Conservation (phyloP, 2,797 vertebrate genomes). For the Hapalemur alaotrensis region DNA sequence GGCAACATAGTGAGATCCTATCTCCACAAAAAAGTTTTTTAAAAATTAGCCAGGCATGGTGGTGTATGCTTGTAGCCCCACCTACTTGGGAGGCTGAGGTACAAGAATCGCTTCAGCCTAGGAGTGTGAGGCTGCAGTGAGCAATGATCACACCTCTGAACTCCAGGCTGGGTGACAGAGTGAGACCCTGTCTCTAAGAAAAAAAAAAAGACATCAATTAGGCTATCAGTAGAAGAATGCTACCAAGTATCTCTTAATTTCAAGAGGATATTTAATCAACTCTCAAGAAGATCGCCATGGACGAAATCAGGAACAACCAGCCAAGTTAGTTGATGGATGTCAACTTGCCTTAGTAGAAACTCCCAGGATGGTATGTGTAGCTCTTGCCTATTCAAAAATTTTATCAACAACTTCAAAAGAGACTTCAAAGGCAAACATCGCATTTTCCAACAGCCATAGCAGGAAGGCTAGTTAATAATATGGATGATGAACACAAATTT, state of each 20-base stretch:
- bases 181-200: neutral
- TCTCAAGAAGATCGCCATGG: neutral
- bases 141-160: neutral
- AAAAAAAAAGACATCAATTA: neutral
- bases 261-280: slow-evolving; percentile 3
- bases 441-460: neutral
- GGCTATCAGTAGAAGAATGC: neutral
- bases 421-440: slow-evolving; percentile 12
- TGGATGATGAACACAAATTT: neutral
- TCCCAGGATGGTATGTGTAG: neutral
- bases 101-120: neutral
- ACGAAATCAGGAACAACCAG: slow-evolving; percentile 11
- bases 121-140: neutral
- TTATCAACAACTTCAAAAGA: neutral
- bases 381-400: slow-evolving; percentile 9
- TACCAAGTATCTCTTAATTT: slow-evolving; percentile 9
- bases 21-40: neutral
- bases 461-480: slow-evolving; percentile 7
- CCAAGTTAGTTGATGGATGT: neutral
- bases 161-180: neutral
- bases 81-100: neutral
- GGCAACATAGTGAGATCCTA: neutral
- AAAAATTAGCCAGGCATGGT: neutral
- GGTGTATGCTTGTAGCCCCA: neutral
- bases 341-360: slow-evolving; percentile 12